Evolutionary conservation across 2,113 vertebrate genomes (phyloP).

Genomic region (Lasiurus cinereus): DNA sequence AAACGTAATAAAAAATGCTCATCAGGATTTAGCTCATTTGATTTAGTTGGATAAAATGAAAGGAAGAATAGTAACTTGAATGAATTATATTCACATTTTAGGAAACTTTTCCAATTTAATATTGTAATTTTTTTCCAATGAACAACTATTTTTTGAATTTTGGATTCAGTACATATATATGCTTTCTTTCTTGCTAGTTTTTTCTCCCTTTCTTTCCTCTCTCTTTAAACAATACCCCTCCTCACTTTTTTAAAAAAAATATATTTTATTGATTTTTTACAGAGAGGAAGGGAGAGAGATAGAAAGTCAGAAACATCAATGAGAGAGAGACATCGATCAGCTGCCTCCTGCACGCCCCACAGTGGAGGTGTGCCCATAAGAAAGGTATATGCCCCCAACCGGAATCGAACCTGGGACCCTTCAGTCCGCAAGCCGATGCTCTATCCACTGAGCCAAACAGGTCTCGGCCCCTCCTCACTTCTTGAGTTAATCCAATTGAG

Average conservation of each 20-base stretch:
- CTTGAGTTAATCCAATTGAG: background rate
- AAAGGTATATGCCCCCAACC: too few species aligned
- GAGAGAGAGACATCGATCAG: too few species aligned
- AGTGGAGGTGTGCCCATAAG: too few species aligned
- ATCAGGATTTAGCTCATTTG: background rate
- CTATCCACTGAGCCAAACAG: too few species aligned
- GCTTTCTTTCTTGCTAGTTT: background rate
- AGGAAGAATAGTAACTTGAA: background rate
- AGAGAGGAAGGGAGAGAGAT: too few species aligned
- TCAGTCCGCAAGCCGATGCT: too few species aligned
- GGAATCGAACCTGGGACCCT: too few species aligned
- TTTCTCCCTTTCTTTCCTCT: background rate
- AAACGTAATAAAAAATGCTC: background rate
- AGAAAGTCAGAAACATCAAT: too few species aligned
- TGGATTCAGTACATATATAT: background rate
- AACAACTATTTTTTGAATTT: conserved; percentile 26
- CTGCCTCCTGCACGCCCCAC: too few species aligned
- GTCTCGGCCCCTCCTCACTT: background rate
- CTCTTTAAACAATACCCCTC: background rate
- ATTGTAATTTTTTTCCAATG: conserved; percentile 9
- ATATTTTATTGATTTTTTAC: too few species aligned
- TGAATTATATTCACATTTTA: background rate
- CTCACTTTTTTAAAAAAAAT: background rate
- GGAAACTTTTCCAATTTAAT: conserved; percentile 5
- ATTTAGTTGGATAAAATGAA: background rate